A percentile compares a stretch with the other conserved stretches of the same genome.
These are phyloP conservation scores for Ctenopoma kingsleyae DNA, from an alignment of 2,797 vertebrate species.

Conservation along the genomic window DNA sequence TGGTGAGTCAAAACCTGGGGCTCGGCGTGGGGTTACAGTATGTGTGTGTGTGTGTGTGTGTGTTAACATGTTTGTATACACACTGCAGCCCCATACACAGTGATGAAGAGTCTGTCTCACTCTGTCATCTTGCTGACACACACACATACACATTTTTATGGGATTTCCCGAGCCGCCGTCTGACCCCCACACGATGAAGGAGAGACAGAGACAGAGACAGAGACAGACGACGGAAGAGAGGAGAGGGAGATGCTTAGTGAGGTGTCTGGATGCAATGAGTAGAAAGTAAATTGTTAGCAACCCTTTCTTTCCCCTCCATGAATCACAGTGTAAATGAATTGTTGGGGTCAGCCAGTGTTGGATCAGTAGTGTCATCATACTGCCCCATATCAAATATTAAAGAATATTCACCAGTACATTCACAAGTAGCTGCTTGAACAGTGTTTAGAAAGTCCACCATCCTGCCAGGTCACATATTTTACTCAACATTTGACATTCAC, in stretches of 20 bases:
- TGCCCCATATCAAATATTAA: too few species aligned
- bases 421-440: too few species aligned
- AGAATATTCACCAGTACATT: too few species aligned
- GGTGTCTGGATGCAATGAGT: constrained; percentile 48
- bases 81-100: constrained; percentile 41
- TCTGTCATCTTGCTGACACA: constrained; percentile 63
- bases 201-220: neutral
- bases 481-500: neutral
- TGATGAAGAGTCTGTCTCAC: constrained; percentile 62
- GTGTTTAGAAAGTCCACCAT: too few species aligned
- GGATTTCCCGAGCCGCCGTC: constrained; percentile 64
- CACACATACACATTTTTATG: constrained; percentile 57
- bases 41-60: constrained; percentile 30
- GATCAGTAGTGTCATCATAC: too few species aligned
- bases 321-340: constrained; percentile 16
- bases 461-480: neutral
- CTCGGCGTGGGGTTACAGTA: constrained; percentile 49
- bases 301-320: neutral
- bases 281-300: constrained; percentile 39
- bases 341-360: too few species aligned
- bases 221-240: neutral
- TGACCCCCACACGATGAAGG: constrained; percentile 31
- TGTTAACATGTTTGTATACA: constrained; percentile 41
- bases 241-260: constrained; percentile 8
- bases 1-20: constrained; percentile 62